Base-by-base conservation (phyloP, 2,113 vertebrate species). In the Callospermophilus lateralis region DNA sequence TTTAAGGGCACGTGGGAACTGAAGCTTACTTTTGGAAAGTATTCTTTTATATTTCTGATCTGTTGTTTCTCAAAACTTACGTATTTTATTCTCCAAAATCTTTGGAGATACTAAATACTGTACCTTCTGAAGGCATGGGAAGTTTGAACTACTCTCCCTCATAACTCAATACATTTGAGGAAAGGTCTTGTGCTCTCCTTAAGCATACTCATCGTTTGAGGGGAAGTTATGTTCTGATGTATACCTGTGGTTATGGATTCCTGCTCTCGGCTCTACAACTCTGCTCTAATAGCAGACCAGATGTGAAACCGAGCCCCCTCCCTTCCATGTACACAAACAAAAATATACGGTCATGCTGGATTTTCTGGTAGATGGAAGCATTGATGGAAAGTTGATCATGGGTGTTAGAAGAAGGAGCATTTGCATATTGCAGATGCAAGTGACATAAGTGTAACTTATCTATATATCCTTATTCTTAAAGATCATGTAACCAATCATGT, bases 401-500 rank as follows among this genome's bases (percentile, higher is more conserved):
- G 6, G 1, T 42, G 63, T 15, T 67, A 68, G 8, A 76, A 68
- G 8, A 76, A 70, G 22, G 51, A 68, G 68, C 6, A 70, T 84
- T 42, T 90, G 65, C 80, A 63, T 32, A 53, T 37, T 39, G n/a
- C 11, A 45, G 42, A 51, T 72, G 58, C 4, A 37, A 83, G 42
- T n/a, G 22, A 8, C 4, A 20, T 11, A 8, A 76, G 34, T 63
- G 34, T 55, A n/a, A n/a, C 15, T 53, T 16, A 37, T 42, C 26
- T 80, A 17, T 1, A 22, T 32, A 5, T 24, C 24, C 22, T 74
- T 70, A 39, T 11, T 58, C 42, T 95, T 53, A 84, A 93, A 93
- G 39, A 24, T 8, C 26, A 10, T 2, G 8, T 26, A 34, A 32
- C 16, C 15, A 7, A 19, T 84, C 61, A 2, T 0, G 0, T 55